Evolutionary conservation across 2,113 vertebrate species (phyloP).

Genomic region (Epinephelus cyanopodus): DNA sequence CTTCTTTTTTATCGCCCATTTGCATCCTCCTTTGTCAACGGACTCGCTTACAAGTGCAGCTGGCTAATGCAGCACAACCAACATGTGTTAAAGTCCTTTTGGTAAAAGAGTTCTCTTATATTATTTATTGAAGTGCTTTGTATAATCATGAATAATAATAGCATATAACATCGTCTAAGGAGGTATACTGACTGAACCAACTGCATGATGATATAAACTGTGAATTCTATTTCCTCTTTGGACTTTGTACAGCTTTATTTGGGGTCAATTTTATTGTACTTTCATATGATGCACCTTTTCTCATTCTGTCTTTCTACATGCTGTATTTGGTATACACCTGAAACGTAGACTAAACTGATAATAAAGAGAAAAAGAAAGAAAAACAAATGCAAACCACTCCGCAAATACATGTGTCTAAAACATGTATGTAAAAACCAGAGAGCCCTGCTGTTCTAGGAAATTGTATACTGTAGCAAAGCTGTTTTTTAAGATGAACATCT

Average conservation of each 20-base stretch:
- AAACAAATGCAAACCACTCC: not conserved
- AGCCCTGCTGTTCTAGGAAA: not conserved
- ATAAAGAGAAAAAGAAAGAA: not conserved
- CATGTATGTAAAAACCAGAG: not conserved
- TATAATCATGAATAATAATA: not conserved
- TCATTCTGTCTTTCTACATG: not conserved
- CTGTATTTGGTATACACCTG: not conserved
- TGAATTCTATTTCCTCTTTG: not conserved
- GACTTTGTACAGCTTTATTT: not conserved
- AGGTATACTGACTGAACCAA: not conserved
- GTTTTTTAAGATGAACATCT: not conserved
- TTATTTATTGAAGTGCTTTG: not conserved
- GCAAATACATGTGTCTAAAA: not conserved
- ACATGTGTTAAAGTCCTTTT: not conserved
- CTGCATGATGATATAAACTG: not conserved
- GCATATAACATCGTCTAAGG: not conserved
- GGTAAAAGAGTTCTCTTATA: not conserved
- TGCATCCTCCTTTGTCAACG: constrained; percentile 33
- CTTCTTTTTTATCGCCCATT: constrained; percentile 25
- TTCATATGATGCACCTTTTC: not conserved
- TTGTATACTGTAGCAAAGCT: no score
- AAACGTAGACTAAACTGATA: not conserved
- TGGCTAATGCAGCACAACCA: constrained; percentile 27
- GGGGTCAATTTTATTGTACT: not conserved
- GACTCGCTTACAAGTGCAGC: constrained; percentile 41